phyloP scores from a whole-genome alignment of 2,888 invertebrate species.

The Drosophila conformis region DNA sequence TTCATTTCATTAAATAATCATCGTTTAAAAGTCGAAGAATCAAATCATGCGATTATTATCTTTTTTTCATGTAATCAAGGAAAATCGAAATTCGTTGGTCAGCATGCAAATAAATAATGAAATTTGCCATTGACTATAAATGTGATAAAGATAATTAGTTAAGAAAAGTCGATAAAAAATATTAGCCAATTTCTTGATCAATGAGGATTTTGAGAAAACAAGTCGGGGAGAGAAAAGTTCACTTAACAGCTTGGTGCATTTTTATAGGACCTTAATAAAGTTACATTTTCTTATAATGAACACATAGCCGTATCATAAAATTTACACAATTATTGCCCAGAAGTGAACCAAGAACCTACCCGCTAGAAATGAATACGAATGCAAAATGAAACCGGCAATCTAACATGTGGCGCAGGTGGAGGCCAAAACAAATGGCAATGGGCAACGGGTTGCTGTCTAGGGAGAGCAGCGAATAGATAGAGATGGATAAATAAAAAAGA shows the following conservation, averaged over 20 bases:
- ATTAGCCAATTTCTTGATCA: too few relatives aligned
- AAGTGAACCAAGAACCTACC: not conserved
- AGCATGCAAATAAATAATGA: not conserved
- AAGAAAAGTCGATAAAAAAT: too few relatives aligned
- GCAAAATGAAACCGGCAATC: slow-evolving; percentile 54
- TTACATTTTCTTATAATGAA: not conserved
- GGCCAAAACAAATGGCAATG: slow-evolving; percentile 8
- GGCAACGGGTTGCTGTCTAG: slow-evolving; percentile 7
- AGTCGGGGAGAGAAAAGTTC: not conserved
- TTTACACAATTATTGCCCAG: slow-evolving; percentile 8
- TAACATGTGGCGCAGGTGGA: slow-evolving; percentile 61
- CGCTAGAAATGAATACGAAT: slow-evolving; percentile 14
- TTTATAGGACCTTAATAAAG: not conserved
- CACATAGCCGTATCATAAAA: not conserved
- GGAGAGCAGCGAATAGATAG: slow-evolving; percentile 4
- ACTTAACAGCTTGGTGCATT: not conserved
- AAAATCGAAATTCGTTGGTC: not conserved
- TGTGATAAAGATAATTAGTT: too few relatives aligned
- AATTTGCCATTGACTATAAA: too few relatives aligned
- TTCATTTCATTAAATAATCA: slow-evolving; percentile 3
- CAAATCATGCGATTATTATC: not conserved
- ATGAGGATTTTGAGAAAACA: too few relatives aligned
- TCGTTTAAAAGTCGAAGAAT: not conserved
- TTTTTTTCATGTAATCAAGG: not conserved
- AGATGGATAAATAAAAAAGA: slow-evolving; percentile 7